A percentile compares a stretch with the other conserved stretches of the same genome.
Conservation (phyloP, 2,797 vertebrate species). For the Molossus alvarezi region DNA sequence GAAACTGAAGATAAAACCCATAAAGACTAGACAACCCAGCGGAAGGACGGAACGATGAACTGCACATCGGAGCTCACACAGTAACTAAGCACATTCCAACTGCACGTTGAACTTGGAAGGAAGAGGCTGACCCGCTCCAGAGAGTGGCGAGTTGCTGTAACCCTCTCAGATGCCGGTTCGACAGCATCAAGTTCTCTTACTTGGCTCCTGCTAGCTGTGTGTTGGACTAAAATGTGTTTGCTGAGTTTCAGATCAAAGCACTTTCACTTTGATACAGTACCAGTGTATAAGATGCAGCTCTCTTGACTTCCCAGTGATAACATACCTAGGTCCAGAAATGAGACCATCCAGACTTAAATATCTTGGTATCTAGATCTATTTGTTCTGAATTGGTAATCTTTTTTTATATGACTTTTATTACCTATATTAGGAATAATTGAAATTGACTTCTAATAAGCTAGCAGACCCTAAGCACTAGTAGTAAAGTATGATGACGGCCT, state of each 20-base stretch:
- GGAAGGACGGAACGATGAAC: neutral
- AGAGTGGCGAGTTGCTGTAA: neutral
- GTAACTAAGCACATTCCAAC: neutral
- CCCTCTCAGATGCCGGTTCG: neutral
- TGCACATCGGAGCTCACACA: neutral
- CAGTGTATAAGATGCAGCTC: neutral
- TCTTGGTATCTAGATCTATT: neutral
- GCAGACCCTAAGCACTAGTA: neutral
- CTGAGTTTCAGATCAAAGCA: conserved; percentile 35
- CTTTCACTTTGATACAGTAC: conserved; percentile 16
- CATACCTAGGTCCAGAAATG: neutral
- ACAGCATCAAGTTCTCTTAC: neutral
- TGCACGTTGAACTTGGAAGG: too few relatives aligned
- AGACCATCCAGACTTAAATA: neutral
- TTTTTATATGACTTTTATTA: neutral
- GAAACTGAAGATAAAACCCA: neutral
- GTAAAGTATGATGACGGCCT: neutral
- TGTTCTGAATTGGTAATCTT: neutral
- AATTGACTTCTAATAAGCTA: neutral
- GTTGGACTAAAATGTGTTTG: neutral
- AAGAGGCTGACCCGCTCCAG: neutral
- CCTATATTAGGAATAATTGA: neutral
- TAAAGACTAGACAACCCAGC: neutral
- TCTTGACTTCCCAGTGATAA: conserved; percentile 24
- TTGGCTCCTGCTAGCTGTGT: neutral